Evolutionary conservation across 2,888 invertebrate genomes (phyloP).

Genomic region (Ommatoiulus sabulosus): DNA sequence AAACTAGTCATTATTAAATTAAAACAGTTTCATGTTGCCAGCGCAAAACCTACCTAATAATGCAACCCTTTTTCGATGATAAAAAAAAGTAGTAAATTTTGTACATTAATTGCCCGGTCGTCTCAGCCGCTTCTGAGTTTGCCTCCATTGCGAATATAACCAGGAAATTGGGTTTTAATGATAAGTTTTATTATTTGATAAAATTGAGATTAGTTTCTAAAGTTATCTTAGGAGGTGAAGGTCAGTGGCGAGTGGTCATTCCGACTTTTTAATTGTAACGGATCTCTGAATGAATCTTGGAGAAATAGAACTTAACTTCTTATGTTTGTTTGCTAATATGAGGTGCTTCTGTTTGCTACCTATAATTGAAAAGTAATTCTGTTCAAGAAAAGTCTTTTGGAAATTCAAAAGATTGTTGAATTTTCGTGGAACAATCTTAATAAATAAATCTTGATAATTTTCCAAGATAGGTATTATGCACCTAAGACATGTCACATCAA

Average conservation of each 20-base stretch:
- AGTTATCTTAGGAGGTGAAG: not conserved
- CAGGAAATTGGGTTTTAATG: conserved; percentile 36
- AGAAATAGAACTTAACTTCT: not conserved
- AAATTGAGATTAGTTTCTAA: not conserved
- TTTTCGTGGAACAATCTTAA: too few species aligned
- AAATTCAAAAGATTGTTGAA: too few species aligned
- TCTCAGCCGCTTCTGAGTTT: not conserved
- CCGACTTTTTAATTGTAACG: not conserved
- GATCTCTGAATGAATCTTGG: not conserved
- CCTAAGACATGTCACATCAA: too few species aligned
- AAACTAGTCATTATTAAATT: conserved; percentile 45
- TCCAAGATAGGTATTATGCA: too few species aligned
- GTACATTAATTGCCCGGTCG: not conserved
- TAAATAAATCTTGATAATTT: too few species aligned
- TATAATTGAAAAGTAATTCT: too few species aligned
- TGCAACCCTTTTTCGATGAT: not conserved
- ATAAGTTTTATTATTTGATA: conserved; percentile 24
- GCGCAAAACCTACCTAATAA: conserved; percentile 26
- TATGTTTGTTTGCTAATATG: too few species aligned
- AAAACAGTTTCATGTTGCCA: conserved; percentile 38
- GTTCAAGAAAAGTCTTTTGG: too few species aligned
- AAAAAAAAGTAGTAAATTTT: conserved; percentile 13
- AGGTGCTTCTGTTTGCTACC: too few species aligned
- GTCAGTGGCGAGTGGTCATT: conserved; percentile 1
- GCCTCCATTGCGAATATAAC: not conserved